Conservation (phyloP, 2,888 invertebrate species). For the Sthenelais limicola region DNA sequence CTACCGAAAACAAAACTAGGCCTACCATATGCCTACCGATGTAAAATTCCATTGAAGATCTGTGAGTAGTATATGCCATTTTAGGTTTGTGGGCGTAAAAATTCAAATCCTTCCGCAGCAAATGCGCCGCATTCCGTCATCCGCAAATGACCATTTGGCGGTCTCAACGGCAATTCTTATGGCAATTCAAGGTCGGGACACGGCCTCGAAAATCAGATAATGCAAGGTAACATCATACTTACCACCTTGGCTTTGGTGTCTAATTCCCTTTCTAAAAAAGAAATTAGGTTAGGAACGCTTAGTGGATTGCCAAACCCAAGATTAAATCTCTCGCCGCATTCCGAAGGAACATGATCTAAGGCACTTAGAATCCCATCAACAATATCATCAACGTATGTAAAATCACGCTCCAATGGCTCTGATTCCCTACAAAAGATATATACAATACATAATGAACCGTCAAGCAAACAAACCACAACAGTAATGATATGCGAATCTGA, state of each 20-base stretch:
- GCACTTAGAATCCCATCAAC: conserved; percentile 46
- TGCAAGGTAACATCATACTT: not conserved
- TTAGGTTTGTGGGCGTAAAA: too few relatives aligned
- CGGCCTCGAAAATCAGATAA: too few relatives aligned
- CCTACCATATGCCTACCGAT: too few relatives aligned
- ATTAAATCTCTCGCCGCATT: conserved; percentile 51
- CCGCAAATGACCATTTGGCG: too few relatives aligned
- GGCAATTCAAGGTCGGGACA: too few relatives aligned
- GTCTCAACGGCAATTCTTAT: too few relatives aligned
- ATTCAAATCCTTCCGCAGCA: too few relatives aligned
- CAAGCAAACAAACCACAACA: not conserved
- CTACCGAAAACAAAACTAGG: too few relatives aligned
- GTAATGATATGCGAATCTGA: not conserved
- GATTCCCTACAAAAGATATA: not conserved
- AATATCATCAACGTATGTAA: conserved; percentile 55
- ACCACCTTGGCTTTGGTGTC: conserved; percentile 45
- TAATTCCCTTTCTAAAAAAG: conserved; percentile 45
- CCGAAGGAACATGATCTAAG: conserved; percentile 45
- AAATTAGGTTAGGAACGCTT: conserved; percentile 46
- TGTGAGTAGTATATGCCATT: too few relatives aligned
- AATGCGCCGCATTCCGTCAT: too few relatives aligned
- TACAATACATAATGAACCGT: not conserved
- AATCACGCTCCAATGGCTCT: conserved; percentile 49
- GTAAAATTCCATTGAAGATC: too few relatives aligned
- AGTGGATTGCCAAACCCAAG: conserved; percentile 52